phyloP scores from a whole-genome alignment of 2,797 vertebrate genomes.

The Somateria mollissima region DNA sequence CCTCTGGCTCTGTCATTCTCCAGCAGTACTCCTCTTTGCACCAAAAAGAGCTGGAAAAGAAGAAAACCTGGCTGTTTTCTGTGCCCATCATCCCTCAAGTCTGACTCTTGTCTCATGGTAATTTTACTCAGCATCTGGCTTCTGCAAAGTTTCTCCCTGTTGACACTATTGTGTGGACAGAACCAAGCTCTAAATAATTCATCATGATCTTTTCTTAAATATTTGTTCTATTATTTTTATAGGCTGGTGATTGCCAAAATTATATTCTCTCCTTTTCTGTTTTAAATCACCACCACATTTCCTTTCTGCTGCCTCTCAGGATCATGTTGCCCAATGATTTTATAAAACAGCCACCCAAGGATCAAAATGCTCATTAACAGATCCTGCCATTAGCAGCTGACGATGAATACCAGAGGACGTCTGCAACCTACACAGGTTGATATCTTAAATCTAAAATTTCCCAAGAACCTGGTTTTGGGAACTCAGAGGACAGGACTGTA shows the following conservation, averaged over 20 bases:
- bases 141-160: slow-evolving; percentile 15
- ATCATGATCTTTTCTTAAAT: slow-evolving; percentile 21
- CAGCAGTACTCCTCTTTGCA: not conserved
- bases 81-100: not conserved
- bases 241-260: slow-evolving; percentile 28
- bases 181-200: slow-evolving; percentile 44
- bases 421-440: not conserved
- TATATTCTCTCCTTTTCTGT: not conserved
- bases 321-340: not conserved
- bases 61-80: slow-evolving; percentile 7
- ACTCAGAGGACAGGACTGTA: not conserved
- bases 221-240: slow-evolving; percentile 30
- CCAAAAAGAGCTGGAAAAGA: slow-evolving; percentile 2
- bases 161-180: slow-evolving; percentile 38
- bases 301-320: slow-evolving; percentile 13
- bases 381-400: not conserved
- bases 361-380: slow-evolving; percentile 16
- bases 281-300: not conserved
- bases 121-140: slow-evolving; percentile 16
- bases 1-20: not conserved
- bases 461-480: rapidly evolving
- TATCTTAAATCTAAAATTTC: not conserved
- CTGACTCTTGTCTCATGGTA: not conserved
- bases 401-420: not conserved
- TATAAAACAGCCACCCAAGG: not conserved